A percentile compares a stretch with the other conserved stretches of the same genome.
Conservation (phyloP, 2,113 vertebrate species). For the Megalops atlanticus region DNA sequence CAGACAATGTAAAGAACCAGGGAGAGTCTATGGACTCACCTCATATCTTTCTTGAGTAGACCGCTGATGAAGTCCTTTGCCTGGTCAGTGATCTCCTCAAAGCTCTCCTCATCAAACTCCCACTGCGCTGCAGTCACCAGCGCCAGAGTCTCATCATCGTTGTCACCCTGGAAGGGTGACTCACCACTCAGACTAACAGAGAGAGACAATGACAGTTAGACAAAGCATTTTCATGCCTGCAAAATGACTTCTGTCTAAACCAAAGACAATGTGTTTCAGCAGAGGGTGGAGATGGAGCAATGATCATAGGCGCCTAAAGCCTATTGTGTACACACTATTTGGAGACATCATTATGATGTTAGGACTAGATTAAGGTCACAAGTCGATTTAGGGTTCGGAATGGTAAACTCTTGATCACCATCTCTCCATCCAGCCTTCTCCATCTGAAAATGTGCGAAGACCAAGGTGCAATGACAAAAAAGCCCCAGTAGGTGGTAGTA, state of each 20-base stretch:
- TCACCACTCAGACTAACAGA: conserved; percentile 79
- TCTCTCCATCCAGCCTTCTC: background rate
- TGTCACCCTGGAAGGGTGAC: conserved; percentile 82
- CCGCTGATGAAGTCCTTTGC: conserved; percentile 82
- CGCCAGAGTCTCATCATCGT: conserved; percentile 72
- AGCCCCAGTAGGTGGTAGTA: too few relatives aligned
- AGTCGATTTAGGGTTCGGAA: too few relatives aligned
- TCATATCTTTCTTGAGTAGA: conserved; percentile 73
- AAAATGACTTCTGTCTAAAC: background rate
- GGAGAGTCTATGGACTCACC: too few relatives aligned
- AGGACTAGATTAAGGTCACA: background rate
- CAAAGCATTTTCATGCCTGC: too few relatives aligned
- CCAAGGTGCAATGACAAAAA: too few relatives aligned
- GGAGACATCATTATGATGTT: background rate
- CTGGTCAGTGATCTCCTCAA: conserved; percentile 75
- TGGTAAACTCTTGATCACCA: background rate
- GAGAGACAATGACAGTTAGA: background rate
- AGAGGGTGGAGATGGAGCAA: background rate
- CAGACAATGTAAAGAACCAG: background rate
- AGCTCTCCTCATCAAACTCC: conserved; percentile 77
- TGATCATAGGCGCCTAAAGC: background rate
- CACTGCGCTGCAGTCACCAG: conserved; percentile 73
- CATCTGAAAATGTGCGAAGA: background rate
- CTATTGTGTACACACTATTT: background rate
- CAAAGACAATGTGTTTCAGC: background rate